Base-by-base conservation (phyloP, 2,888 invertebrate genomes). In the Plusia festucae region DNA sequence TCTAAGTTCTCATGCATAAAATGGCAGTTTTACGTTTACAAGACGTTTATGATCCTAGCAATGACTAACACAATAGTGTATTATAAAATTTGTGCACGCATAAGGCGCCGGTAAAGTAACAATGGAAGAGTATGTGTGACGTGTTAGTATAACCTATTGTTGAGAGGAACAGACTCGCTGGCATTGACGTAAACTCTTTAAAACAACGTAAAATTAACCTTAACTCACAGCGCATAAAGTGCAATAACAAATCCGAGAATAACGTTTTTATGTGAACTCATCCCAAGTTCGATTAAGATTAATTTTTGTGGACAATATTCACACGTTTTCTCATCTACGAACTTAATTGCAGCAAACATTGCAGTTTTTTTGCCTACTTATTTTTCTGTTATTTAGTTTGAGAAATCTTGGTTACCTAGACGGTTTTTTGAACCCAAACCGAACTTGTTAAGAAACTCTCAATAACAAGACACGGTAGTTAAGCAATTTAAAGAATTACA, bases 1-100 rank as follows among this genome's bases (percentile, higher is more conserved):
- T 59, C 49, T 24, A 53, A 54, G 72, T 74, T 72, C 60, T 55
- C 59, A 60, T 52, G 62, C 72, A 65, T 68, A 68, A 72, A 72
- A 69, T 68, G 53, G 58, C 32, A 63, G 57, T 65, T 76, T 72
- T 55, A 62, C 59, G 49, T 69, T 60, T 60, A 58, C 72, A 59
- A 76, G 63, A 76, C 59, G 27, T 64, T 64, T 62, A 73, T 49
- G 46, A 70, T 62, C 61, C 49, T 51, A 65, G 58, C 60, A 65
- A 72, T 78, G 75, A 61, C 53, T 62, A 73, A 73, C 66, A 78
- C 73, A 73, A 76, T 65, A 34, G 70, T 20, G 54, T 78, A 68
- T 72, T 79, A 61, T 73, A 78, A 72, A 76, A 74, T 73, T 73
- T 74, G 76, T 74, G 76, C 78, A 71, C 74, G 71, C 68, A 57